Evolutionary conservation across 2,113 vertebrate species (phyloP).

Genomic region (Sciurus niger): DNA sequence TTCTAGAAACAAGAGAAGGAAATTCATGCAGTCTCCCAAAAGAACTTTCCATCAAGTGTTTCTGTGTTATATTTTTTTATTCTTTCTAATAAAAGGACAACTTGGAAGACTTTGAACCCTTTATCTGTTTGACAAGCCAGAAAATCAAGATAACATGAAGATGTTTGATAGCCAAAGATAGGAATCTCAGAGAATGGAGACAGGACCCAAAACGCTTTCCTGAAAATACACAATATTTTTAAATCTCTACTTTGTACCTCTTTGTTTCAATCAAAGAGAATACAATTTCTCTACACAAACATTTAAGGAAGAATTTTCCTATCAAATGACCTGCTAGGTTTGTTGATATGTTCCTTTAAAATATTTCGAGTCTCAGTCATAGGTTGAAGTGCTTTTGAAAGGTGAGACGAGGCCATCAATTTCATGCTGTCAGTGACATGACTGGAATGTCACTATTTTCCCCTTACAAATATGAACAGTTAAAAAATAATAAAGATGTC

Average conservation of each 20-base stretch:
- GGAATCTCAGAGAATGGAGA: not conserved
- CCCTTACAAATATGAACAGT: slow-evolving; percentile 55
- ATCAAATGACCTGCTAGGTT: slow-evolving; percentile 8
- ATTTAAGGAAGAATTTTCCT: slow-evolving; percentile 49
- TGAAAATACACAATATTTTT: slow-evolving; percentile 26
- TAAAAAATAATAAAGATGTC: not conserved
- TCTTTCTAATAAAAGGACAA: slow-evolving; percentile 41
- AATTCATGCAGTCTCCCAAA: not conserved
- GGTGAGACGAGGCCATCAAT: not conserved
- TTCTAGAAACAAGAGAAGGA: not conserved
- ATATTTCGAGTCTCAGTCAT: slow-evolving; percentile 41
- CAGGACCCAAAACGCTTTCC: not conserved
- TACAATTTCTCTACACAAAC: slow-evolving; percentile 24
- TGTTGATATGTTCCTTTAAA: slow-evolving; percentile 57
- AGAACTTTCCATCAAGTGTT: not conserved
- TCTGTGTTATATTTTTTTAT: not conserved
- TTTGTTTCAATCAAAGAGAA: slow-evolving; percentile 54
- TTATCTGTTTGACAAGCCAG: slow-evolving; percentile 40
- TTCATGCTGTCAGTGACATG: slow-evolving; percentile 19
- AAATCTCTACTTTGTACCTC: not conserved
- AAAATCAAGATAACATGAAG: slow-evolving; percentile 14
- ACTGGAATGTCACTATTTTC: slow-evolving; percentile 62
- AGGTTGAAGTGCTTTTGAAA: not conserved
- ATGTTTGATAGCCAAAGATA: slow-evolving; percentile 4
- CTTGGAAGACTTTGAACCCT: not conserved